Percentiles rank a stretch among this genome's conserved stretches.
phyloP scores from a whole-genome alignment of 1,140 invertebrate species.

The Olivierus martensii region DNA sequence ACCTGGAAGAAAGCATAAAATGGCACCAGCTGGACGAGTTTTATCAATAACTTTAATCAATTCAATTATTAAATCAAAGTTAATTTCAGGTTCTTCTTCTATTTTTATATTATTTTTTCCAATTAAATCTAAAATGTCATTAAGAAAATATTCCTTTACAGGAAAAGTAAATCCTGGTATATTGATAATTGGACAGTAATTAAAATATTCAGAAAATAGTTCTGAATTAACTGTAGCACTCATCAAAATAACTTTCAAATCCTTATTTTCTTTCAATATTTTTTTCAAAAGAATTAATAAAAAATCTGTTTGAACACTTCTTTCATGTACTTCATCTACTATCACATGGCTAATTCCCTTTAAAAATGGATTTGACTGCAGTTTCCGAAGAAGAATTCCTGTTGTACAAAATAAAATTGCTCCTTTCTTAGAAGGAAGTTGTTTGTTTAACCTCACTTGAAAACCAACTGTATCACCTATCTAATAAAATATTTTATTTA shows the following conservation, averaged over 20 bases:
- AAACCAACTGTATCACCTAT: constrained; percentile 67
- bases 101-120: neutral
- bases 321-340: constrained; percentile 86
- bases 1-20: constrained; percentile 43
- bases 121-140: constrained; percentile 26
- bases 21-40: constrained; percentile 35
- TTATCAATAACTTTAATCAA: constrained; percentile 20
- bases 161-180: constrained; percentile 91
- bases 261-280: constrained; percentile 31
- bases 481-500: constrained; percentile 34
- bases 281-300: constrained; percentile 71
- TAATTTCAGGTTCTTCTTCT: neutral
- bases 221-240: constrained; percentile 96
- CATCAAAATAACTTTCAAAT: constrained; percentile 71
- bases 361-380: constrained; percentile 44
- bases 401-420: constrained; percentile 71
- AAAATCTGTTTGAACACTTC: constrained; percentile 88
- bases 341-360: constrained; percentile 74
- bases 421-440: constrained; percentile 28
- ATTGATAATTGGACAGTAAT: constrained; percentile 62
- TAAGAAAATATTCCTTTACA: constrained; percentile 75
- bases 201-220: constrained; percentile 81
- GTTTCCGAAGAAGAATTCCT: constrained; percentile 47
- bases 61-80: constrained; percentile 2
- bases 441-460: constrained; percentile 50